Evolutionary conservation across 1,140 invertebrate genomes (phyloP), one percentile per base, ranked within the genome.

Genomic region (Ips nitidus): DNA sequence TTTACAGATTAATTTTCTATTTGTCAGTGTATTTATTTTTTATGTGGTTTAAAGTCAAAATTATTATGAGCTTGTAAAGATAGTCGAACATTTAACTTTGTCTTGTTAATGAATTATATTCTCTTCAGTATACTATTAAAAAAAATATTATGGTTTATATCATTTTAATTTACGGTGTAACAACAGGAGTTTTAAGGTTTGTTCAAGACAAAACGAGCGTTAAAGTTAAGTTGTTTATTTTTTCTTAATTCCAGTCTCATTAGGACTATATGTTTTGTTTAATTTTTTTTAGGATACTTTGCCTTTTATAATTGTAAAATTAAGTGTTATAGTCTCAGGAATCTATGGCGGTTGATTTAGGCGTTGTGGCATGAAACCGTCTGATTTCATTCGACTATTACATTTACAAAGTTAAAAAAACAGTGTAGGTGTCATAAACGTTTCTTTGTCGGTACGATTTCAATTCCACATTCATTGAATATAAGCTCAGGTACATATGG

Each of bases 401-500:
- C 22, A 22, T 22, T 22, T 22, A 22, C 22, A 22, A 22, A 22
- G 22, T 22, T 22, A 22, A 22, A 22, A 22, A 22, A 22, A 22
- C 22, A 22, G 22, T 22, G 22, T 22, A 22, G 22, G 22, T 22
- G 22, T 22, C 22, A 22, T 50, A 50, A 50, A 50, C 2, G 45
- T 50, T 50, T 50, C 45, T 50, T 50, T 50, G 45, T 22, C 45
- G 45, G 45, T 50, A 50, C 45, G 45, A 50, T 50, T 50, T 50
- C 6, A 50, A 50, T 50, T 50, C 45, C 45, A 50, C 22, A 50
- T 50, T 50, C 45, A 37, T 55, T 38, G 52, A 55, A 55, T 55
- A 55, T 36, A 55, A 55, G 52, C 52, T 76, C 74, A 77, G 78
- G 76, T 75, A 77, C 75, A 74, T 76, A 70, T 75, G 78, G 73